A percentile compares a stretch with the other conserved stretches of the same genome.
Conservation (phyloP, 2,113 vertebrate species). For the Eonycteris spelaea region DNA sequence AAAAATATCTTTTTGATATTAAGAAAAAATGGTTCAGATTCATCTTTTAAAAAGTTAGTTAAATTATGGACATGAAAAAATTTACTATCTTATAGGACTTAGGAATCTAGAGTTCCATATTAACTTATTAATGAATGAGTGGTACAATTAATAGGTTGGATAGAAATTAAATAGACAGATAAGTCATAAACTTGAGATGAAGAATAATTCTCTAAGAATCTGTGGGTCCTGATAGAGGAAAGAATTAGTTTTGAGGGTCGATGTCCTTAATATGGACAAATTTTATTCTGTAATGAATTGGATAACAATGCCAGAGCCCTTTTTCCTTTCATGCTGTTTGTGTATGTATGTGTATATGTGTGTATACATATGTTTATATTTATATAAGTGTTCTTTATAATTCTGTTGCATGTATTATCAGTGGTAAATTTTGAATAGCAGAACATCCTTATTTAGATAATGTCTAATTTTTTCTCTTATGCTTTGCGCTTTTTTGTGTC, state of each 20-base stretch:
- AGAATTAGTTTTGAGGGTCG: neutral
- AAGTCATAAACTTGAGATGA: neutral
- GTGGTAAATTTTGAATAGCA: neutral
- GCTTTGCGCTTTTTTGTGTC: neutral
- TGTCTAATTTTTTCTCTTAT: neutral
- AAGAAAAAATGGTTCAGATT: neutral
- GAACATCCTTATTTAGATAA: neutral
- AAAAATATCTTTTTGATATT: neutral
- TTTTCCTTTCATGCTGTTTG: neutral
- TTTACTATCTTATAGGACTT: neutral
- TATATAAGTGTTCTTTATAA: neutral
- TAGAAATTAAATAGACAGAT: neutral
- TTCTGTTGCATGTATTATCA: neutral
- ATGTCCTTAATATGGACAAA: neutral
- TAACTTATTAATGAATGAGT: neutral
- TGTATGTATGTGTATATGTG: neutral
- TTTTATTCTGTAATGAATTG: neutral
- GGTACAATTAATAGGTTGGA: neutral
- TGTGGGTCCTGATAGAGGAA: neutral
- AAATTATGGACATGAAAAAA: constrained; percentile 29
- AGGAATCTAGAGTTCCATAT: neutral
- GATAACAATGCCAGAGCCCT: neutral
- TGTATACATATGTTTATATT: neutral
- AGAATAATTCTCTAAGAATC: neutral
- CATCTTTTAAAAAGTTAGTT: constrained; percentile 22